Evolutionary conservation across 1,140 invertebrate species (phyloP), one percentile per base, ranked within the genome.

Genomic region (Holotrichia oblita): DNA sequence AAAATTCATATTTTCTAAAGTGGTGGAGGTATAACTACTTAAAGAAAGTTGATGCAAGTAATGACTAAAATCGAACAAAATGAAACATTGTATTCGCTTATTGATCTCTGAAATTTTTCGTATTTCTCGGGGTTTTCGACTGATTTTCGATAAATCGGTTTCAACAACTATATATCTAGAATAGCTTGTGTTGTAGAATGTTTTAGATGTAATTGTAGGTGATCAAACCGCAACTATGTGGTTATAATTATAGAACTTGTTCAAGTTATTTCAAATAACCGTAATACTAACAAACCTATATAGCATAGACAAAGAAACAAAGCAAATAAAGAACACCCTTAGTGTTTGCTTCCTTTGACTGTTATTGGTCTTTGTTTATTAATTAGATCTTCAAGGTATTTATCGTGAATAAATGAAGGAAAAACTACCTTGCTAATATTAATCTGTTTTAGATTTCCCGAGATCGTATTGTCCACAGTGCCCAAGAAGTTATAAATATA

Each of bases 391-490:
- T 27, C 10, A 22, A 34, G 27, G 61, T 27, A 69, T 34, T 2
- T 69, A 69, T 34, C 20, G 8, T 6, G 12, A 4, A 6, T 17
- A 34, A 12, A 22, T 27, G 22, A 8, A 0, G 3, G 7, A 9
- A 12, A 10, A 27, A 69, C 22, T 10, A 7, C 48, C 10, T 69
- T 69, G 27, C 20, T 69, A 24, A 69, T 69, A 69, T 9, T 24
- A 12, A 69, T 6, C 22, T 34, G 7, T 69, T 69, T 69, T 69
- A 69, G 61, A 69, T 69, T 14, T 69, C 22, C 61, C 61, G 34
- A 74, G 34, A 74, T 74, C 73, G 22, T 74, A 74, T 55, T 76
- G 75, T 42, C 75, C 41, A 6, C 75, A 76, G 24, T 76, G 75
- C 22, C 75, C 75, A 76, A 76, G 44, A 24, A 44, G 24, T 76